These are phyloP conservation scores for Agonopterix arenella DNA, from an alignment of 2,888 invertebrate species.

Conservation along the genomic window DNA sequence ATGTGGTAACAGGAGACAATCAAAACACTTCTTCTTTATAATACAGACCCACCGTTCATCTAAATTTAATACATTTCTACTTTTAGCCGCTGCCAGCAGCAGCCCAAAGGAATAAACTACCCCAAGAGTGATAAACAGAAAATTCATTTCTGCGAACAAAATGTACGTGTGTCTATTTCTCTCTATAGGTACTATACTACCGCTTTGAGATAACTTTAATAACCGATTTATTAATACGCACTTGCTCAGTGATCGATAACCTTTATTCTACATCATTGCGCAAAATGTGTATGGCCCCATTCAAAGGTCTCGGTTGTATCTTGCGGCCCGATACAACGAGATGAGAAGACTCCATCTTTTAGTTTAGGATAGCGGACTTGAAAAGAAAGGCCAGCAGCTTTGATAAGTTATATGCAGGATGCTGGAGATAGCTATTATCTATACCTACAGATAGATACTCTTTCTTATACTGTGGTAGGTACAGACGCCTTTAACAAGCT, in stretches of 20 bases:
- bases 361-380: no score
- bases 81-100: background rate
- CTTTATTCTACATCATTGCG: constrained; percentile 37
- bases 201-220: background rate
- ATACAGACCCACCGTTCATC: constrained; percentile 51
- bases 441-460: no score
- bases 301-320: background rate
- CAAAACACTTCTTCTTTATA: constrained; percentile 51
- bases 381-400: no score
- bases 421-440: no score
- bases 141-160: background rate
- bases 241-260: constrained; percentile 54
- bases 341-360: no score
- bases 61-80: constrained; percentile 22
- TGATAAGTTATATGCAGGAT: no score
- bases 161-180: background rate
- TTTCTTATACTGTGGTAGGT: no score
- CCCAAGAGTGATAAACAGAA: background rate
- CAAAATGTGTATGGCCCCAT: constrained; percentile 20
- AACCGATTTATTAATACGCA: constrained; percentile 11
- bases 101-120: background rate
- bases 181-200: background rate
- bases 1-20: constrained; percentile 50
- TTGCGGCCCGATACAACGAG: no score
- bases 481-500: no score